A percentile compares a stretch with the other conserved stretches of the same genome.
These are phyloP conservation scores for Entomyzon cyanotis DNA, from an alignment of 2,113 vertebrate genomes.

Conservation along the genomic window DNA sequence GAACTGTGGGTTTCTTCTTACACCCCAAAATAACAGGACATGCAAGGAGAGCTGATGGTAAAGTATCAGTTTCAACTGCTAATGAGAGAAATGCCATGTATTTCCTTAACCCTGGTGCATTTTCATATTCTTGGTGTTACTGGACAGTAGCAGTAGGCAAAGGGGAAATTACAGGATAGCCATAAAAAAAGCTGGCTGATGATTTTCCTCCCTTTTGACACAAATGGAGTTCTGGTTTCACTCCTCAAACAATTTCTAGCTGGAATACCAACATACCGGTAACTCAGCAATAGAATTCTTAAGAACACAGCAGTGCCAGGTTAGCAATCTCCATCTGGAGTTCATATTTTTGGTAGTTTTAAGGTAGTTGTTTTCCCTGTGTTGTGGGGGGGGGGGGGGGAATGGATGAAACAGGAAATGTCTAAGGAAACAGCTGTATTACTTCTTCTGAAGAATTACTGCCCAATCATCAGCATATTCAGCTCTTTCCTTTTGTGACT, in stretches of 20 bases:
- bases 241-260: not conserved
- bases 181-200: not conserved
- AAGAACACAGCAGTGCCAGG: not conserved
- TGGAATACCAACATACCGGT: not conserved
- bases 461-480: not conserved
- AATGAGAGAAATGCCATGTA: not conserved
- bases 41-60: not conserved
- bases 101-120: not conserved
- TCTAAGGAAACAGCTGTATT: not conserved
- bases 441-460: not conserved
- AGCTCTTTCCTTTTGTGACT: not conserved
- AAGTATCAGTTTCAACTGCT: not conserved
- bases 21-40: not conserved
- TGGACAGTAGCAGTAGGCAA: not conserved
- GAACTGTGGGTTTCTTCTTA: not conserved
- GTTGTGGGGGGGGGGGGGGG: fast-evolving
- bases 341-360: not conserved
- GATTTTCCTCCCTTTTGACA: not conserved
- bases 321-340: not conserved
- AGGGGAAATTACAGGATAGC: not conserved
- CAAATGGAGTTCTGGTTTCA: not conserved
- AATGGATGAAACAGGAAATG: not conserved
- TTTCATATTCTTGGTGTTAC: not conserved
- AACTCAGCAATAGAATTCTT: not conserved
- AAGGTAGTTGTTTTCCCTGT: not conserved